These are phyloP conservation scores for Anodontia alba DNA, from an alignment of 2,888 invertebrate species.

Conservation along the genomic window DNA sequence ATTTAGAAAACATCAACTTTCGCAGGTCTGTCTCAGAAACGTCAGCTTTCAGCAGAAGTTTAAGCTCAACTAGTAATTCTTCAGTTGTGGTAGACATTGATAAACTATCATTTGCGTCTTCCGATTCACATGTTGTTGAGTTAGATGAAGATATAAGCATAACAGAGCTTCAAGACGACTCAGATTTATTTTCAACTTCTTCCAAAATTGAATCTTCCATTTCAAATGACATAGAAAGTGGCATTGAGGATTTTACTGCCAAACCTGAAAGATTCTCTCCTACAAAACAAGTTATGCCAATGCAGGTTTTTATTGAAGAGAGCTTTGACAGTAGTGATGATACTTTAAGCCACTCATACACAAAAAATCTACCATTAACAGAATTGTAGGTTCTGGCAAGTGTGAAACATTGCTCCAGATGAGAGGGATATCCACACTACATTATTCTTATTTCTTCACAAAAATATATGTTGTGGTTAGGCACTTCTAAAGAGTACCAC, in stretches of 20 bases:
- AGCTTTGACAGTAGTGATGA: constrained; percentile 60
- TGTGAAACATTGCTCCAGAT: no score
- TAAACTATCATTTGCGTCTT: constrained; percentile 38
- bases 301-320: constrained; percentile 69
- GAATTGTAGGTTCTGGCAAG: no score
- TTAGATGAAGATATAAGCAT: constrained; percentile 59
- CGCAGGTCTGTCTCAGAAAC: not conserved
- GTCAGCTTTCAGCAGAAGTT: constrained; percentile 1
- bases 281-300: constrained; percentile 58
- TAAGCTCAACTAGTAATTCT: constrained; percentile 20
- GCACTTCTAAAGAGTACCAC: no score
- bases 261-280: constrained; percentile 49
- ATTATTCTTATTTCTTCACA: no score
- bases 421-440: no score
- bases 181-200: constrained; percentile 36
- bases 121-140: constrained; percentile 60
- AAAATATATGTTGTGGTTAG: no score
- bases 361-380: constrained; percentile 28
- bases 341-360: constrained; percentile 42
- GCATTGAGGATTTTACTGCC: constrained; percentile 31
- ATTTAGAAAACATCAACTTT: not conserved
- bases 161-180: constrained; percentile 46
- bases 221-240: constrained; percentile 42
- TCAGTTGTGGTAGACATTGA: constrained; percentile 56
- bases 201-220: not conserved